A percentile compares a stretch with the other conserved stretches of the same genome.
These are phyloP conservation scores for Dromaius novaehollandiae DNA, from an alignment of 2,113 vertebrate species.

Conservation along the genomic window DNA sequence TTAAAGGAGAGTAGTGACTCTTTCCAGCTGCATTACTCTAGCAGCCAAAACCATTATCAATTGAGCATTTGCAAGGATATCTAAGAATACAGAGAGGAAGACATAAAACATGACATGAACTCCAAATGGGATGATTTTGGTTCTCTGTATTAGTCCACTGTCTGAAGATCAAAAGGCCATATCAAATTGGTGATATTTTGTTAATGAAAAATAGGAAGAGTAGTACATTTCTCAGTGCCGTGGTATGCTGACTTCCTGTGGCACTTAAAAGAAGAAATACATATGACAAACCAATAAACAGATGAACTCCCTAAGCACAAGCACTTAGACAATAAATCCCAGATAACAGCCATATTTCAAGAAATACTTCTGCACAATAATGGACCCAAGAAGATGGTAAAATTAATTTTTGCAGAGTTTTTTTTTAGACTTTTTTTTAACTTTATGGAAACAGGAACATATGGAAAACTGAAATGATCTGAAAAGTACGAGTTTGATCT, in stretches of 20 bases:
- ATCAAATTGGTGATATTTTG: background rate
- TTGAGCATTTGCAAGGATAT: background rate
- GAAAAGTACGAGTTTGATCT: background rate
- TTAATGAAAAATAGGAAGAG: background rate
- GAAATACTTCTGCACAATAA: background rate
- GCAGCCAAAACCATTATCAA: background rate
- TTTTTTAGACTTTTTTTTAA: background rate
- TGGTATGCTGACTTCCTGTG: background rate
- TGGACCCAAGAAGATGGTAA: background rate
- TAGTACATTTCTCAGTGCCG: background rate
- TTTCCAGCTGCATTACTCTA: background rate
- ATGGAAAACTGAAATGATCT: background rate
- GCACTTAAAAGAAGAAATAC: background rate
- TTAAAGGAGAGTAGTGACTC: background rate
- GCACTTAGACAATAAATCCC: background rate
- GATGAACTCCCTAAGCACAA: background rate
- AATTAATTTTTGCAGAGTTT: background rate
- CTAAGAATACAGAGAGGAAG: background rate
- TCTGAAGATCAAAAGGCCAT: background rate
- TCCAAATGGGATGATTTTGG: background rate
- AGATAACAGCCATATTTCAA: background rate
- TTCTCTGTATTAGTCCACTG: background rate
- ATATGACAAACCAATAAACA: background rate
- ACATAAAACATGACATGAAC: background rate
- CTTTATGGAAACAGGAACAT: background rate